Evolutionary conservation across 2,888 invertebrate species (phyloP).

Genomic region (Macrosiphum euphorbiae): DNA sequence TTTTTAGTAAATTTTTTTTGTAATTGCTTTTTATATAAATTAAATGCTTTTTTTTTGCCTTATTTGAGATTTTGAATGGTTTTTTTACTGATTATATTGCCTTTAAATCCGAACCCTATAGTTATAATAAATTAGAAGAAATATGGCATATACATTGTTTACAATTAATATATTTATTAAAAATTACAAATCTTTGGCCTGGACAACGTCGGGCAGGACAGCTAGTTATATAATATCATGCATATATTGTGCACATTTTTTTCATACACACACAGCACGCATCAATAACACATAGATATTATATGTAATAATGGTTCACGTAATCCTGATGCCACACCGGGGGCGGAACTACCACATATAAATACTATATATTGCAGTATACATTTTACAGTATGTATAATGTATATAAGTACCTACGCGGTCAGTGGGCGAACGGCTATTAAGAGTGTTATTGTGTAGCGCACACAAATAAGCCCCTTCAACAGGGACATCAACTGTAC

Average conservation of each 20-base stretch:
- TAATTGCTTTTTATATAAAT: no score
- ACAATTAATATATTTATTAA: no score
- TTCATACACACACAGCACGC: background rate
- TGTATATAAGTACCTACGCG: background rate
- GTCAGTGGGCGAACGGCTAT: constrained; percentile 55
- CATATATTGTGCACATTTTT: background rate
- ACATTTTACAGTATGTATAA: background rate
- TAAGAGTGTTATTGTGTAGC: constrained; percentile 55
- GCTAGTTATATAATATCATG: background rate
- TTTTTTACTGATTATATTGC: no score
- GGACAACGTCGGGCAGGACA: no score
- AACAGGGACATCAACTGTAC: background rate
- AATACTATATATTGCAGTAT: background rate
- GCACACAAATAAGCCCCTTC: constrained; percentile 52
- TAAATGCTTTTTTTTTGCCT: no score
- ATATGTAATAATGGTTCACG: background rate
- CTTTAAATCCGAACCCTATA: no score
- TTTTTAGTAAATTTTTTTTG: no score
- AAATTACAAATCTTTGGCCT: no score
- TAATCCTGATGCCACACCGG: background rate
- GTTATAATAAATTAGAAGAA: no score
- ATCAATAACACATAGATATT: background rate
- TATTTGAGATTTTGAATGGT: no score
- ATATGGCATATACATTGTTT: no score
- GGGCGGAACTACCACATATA: background rate